A percentile compares a stretch with the other conserved stretches of the same genome.
These are phyloP conservation scores for Apodemus sylvaticus DNA, from an alignment of 2,113 vertebrate genomes.

Conservation along the genomic window DNA sequence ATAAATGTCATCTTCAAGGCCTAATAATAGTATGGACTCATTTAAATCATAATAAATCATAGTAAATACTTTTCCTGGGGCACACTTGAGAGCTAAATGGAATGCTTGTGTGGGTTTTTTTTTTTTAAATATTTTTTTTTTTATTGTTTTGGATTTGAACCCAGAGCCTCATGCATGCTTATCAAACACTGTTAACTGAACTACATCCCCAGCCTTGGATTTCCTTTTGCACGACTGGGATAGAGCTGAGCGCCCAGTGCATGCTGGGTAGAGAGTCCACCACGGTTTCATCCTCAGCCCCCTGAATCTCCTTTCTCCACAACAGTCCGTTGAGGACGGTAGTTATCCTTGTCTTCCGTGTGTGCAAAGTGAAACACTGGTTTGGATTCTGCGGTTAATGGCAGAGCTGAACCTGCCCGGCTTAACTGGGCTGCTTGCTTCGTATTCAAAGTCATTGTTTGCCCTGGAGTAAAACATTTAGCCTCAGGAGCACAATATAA, in stretches of 20 bases:
- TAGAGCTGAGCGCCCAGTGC: background rate
- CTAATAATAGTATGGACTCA: background rate
- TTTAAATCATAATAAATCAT: conserved; percentile 13
- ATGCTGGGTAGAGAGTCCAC: background rate
- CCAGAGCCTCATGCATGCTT: background rate
- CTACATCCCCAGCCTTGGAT: background rate
- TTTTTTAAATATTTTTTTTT: too few relatives aligned
- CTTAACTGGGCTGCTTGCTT: background rate
- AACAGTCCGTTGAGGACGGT: background rate
- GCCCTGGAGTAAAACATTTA: conserved; percentile 23
- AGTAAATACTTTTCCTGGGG: background rate
- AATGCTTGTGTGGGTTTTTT: background rate
- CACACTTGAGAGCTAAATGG: background rate
- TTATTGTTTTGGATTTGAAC: background rate
- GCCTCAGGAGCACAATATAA: conserved; percentile 9
- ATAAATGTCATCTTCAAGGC: conserved; percentile 38
- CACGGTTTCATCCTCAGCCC: fast-evolving
- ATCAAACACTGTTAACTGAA: background rate
- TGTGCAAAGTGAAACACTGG: background rate
- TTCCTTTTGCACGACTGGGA: background rate
- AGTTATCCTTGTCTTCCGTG: background rate
- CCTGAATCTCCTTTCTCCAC: background rate
- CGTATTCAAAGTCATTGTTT: background rate
- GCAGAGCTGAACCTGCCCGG: background rate
- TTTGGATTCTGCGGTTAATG: background rate